Base-by-base conservation (phyloP, 2,113 vertebrate genomes). In the Furnarius figulus region DNA sequence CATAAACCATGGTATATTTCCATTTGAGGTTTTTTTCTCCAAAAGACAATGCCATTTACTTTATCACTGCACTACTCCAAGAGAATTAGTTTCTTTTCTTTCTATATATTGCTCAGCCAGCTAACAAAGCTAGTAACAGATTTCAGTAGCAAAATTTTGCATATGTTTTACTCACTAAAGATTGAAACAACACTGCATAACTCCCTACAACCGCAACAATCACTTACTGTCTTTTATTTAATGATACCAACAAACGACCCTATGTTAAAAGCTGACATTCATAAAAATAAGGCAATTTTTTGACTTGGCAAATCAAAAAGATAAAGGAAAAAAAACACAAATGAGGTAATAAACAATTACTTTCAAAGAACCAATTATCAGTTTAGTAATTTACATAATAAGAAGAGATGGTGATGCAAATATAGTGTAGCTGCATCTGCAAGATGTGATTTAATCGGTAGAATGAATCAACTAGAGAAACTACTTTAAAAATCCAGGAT, bases 281-380 rank as follows among this genome's bases (percentile, higher is more conserved):
- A 87, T 85, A 70, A 94, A 92, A 95, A 93, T 55, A 14, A 93
- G 75, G 63, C 75, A 39, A 91, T 94, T 77, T 89, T 42, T 82
- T 83, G 67, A 83, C 46, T 87, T 75, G 52, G 58, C 42, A 91
- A 95, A 93, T 80, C 55, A 70, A 74, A 79, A 89, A 73, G 31
- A 85, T 62, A 15, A 82, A 68, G 58, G 71, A 87, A 90, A 93
- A 93, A 66, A 89, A 39, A 73, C 33, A 33, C 28, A 80, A 87
- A 92, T 7, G 10, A 50, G 63, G 47, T 62, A 90, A 92, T 83
- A 94, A 78, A 79, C 77, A 87, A 93, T 90, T 93, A 76, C 73
- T 95, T 83, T 85, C 67, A 83, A 83, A 86, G 67, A 91, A 73
- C 9, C 27, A 70, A 87, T 83, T 37, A 89, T 66, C 75, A 79